Conservation (phyloP, 2,888 invertebrate genomes). For the Dioctria rufipes region DNA sequence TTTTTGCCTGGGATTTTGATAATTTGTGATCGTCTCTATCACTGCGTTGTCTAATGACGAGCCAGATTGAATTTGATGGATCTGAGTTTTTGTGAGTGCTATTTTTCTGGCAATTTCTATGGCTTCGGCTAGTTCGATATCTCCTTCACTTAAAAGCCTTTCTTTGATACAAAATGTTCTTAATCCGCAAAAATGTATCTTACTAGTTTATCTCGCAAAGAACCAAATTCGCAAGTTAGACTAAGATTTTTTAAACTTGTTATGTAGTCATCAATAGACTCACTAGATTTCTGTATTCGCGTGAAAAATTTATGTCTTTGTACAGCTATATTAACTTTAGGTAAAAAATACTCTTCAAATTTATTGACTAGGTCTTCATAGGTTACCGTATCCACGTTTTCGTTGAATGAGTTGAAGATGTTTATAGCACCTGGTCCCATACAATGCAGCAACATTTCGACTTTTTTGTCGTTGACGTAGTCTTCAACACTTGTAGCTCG, state of each 20-base stretch:
- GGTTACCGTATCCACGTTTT: conserved; percentile 53
- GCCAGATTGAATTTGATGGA: conserved; percentile 45
- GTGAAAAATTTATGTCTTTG: conserved; percentile 57
- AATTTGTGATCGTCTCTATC: too few relatives aligned
- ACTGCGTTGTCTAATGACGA: not conserved
- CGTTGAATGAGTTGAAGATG: conserved; percentile 59
- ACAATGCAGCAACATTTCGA: too few relatives aligned
- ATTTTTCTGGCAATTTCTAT: conserved; percentile 56
- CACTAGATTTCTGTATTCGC: conserved; percentile 28
- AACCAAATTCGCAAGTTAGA: conserved; percentile 57
- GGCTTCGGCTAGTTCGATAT: conserved; percentile 54
- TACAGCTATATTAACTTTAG: conserved; percentile 58
- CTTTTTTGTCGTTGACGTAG: too few relatives aligned
- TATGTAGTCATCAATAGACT: not conserved
- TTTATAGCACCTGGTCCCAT: conserved; percentile 44
- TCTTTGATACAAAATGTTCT: conserved; percentile 56
- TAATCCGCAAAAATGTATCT: conserved; percentile 59
- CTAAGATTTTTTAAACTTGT: conserved; percentile 57
- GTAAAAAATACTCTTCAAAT: conserved; percentile 55
- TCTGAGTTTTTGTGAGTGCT: conserved; percentile 55
- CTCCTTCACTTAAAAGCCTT: conserved; percentile 58
- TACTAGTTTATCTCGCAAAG: conserved; percentile 56
- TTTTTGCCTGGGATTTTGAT: too few relatives aligned
- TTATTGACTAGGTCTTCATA: conserved; percentile 53
- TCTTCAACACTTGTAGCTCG: too few relatives aligned